A percentile compares a stretch with the other conserved stretches of the same genome.
phyloP scores from a whole-genome alignment of 2,888 invertebrate genomes.

The Lymantria dispar region DNA sequence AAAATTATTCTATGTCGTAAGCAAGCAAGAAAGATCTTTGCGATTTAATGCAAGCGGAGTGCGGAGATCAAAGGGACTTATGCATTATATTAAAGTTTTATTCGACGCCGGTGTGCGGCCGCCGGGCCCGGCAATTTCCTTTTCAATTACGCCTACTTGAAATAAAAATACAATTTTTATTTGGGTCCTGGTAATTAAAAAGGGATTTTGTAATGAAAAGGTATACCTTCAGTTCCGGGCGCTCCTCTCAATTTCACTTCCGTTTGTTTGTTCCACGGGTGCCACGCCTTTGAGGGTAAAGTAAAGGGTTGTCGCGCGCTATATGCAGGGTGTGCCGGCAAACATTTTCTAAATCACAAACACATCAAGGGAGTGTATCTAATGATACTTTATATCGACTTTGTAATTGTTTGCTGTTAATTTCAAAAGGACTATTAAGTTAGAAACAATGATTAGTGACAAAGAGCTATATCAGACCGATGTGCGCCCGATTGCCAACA shows the following conservation, averaged over 20 bases:
- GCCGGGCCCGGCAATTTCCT: slow-evolving; percentile 75
- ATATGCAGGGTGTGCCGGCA: slow-evolving; percentile 53
- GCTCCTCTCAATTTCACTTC: slow-evolving; percentile 80
- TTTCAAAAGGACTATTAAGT: slow-evolving; percentile 23
- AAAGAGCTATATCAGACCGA: slow-evolving; percentile 42
- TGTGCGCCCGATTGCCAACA: slow-evolving; percentile 63
- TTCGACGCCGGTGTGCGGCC: slow-evolving; percentile 65
- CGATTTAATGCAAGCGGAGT: slow-evolving; percentile 71
- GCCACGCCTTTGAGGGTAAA: slow-evolving; percentile 70
- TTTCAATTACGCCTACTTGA: slow-evolving; percentile 81
- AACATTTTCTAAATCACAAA: slow-evolving; percentile 52
- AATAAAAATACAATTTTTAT: slow-evolving; percentile 81
- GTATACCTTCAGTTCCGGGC: slow-evolving; percentile 78
- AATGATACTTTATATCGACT: slow-evolving; percentile 18
- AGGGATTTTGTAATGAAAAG: slow-evolving; percentile 82
- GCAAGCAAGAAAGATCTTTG: slow-evolving; percentile 58
- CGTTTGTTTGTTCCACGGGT: slow-evolving; percentile 74
- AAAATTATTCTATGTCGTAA: slow-evolving; percentile 40
- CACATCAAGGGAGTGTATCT: slow-evolving; percentile 36
- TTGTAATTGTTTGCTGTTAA: slow-evolving; percentile 17
- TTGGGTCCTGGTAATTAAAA: slow-evolving; percentile 80
- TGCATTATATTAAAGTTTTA: slow-evolving; percentile 82
- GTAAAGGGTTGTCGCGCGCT: slow-evolving; percentile 65
- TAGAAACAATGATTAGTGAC: slow-evolving; percentile 20
- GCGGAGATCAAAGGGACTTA: slow-evolving; percentile 79